These are phyloP conservation scores for Triplophysa siluroides DNA, from an alignment of 2,113 vertebrate genomes.

Conservation along the genomic window DNA sequence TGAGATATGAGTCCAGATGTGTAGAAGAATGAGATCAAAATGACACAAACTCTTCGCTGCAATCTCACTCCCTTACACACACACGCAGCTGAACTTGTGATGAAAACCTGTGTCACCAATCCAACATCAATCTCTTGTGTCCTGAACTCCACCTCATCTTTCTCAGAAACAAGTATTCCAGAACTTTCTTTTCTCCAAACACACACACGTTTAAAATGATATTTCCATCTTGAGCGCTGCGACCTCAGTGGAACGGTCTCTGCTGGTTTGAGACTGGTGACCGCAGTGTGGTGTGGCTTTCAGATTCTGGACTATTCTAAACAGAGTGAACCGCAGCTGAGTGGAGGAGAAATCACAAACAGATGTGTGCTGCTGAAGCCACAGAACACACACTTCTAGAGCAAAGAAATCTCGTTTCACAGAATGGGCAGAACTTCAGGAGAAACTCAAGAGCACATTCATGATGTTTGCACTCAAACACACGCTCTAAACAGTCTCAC, in stretches of 20 bases:
- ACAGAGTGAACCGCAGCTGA: slow-evolving; percentile 76
- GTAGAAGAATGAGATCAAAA: not conserved
- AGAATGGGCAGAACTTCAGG: too few species aligned
- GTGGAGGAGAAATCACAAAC: slow-evolving; percentile 77
- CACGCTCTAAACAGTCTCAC: slow-evolving; percentile 39
- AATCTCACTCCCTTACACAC: too few species aligned
- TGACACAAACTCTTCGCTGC: too few species aligned
- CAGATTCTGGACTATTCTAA: slow-evolving; percentile 78
- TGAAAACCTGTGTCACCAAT: too few species aligned
- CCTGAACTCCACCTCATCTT: not conserved
- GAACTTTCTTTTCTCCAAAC: slow-evolving; percentile 18
- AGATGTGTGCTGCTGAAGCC: slow-evolving; percentile 74
- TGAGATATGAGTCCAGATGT: not conserved
- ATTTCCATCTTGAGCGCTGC: slow-evolving; percentile 68
- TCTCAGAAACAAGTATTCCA: slow-evolving; percentile 3
- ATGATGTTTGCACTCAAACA: too few species aligned
- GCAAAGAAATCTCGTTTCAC: not conserved
- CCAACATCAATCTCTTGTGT: not conserved
- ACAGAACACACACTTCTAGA: slow-evolving; percentile 53
- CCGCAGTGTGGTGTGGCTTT: slow-evolving; percentile 75
- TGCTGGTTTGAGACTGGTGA: slow-evolving; percentile 68
- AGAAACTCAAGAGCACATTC: too few species aligned
- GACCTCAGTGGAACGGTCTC: slow-evolving; percentile 69
- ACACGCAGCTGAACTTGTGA: too few species aligned
- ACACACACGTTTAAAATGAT: slow-evolving; percentile 55